Percentiles rank a stretch among this genome's conserved stretches.
Conservation (phyloP, 1,140 invertebrate genomes). For the Drosophila sulfurigaster region DNA sequence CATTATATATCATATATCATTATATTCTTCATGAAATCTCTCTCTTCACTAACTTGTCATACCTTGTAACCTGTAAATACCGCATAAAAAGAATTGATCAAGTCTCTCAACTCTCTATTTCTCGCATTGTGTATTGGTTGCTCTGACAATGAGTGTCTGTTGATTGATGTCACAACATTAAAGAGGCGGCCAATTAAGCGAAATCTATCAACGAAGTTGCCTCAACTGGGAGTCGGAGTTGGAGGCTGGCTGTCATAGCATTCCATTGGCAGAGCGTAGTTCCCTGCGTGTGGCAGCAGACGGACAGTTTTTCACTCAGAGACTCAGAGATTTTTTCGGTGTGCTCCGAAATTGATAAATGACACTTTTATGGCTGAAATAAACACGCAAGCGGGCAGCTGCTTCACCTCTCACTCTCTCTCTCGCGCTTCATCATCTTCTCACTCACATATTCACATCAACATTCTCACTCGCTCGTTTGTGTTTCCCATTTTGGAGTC, state of each 20-base stretch:
- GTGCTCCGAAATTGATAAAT: conserved; percentile 73
- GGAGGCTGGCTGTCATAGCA: background rate
- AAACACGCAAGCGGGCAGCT: conserved; percentile 42
- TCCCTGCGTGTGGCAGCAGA: conserved; percentile 61
- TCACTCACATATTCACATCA: background rate
- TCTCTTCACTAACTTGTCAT: too few species aligned
- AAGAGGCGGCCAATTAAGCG: conserved; percentile 76
- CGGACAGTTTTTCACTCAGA: background rate
- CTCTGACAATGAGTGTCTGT: conserved; percentile 61
- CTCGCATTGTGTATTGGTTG: background rate
- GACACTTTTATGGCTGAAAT: conserved; percentile 80
- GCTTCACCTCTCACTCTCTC: background rate
- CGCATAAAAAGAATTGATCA: background rate
- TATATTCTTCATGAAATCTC: too few species aligned
- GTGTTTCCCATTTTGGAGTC: conserved; percentile 11
- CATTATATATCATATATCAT: too few species aligned
- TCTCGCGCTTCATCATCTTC: background rate
- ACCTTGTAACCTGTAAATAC: background rate
- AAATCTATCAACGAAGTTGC: conserved; percentile 63
- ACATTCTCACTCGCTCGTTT: conserved; percentile 1
- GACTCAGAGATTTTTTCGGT: conserved; percentile 55
- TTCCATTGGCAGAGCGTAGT: conserved; percentile 6
- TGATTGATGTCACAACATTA: conserved; percentile 80
- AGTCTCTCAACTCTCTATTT: background rate
- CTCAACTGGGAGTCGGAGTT: background rate